Conservation (phyloP, 1,140 invertebrate genomes). For the Philopotamus ludificatus region DNA sequence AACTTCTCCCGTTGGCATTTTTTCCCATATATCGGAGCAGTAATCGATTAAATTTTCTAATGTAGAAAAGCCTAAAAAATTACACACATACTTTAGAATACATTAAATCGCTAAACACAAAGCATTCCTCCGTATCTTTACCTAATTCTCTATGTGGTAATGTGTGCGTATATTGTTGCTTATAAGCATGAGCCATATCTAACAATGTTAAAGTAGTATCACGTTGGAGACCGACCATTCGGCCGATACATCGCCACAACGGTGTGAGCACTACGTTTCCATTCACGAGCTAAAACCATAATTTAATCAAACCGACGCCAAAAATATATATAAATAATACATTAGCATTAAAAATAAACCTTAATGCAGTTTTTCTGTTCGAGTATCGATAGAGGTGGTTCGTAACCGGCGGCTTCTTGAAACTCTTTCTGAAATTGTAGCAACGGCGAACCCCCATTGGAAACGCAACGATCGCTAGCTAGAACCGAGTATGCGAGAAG, state of each 20-base stretch:
- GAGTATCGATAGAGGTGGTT: conserved; percentile 45
- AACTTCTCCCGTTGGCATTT: conserved; percentile 45
- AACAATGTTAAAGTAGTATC: conserved; percentile 43
- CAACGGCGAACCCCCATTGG: conserved; percentile 48
- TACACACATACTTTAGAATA: too few species aligned
- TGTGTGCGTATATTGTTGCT: conserved; percentile 46
- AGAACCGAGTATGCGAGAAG: conserved; percentile 49
- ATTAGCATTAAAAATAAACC: conserved; percentile 12
- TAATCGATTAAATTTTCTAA: conserved; percentile 46
- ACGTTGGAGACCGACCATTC: conserved; percentile 46
- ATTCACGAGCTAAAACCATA: conserved; percentile 38
- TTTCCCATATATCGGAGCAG: conserved; percentile 46
- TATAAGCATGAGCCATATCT: conserved; percentile 46
- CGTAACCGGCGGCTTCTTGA: conserved; percentile 43
- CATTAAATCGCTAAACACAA: not conserved
- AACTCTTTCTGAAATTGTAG: conserved; percentile 51
- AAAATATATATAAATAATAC: not conserved
- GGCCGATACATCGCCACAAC: conserved; percentile 49
- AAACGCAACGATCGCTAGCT: conserved; percentile 49
- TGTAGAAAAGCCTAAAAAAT: conserved; percentile 45
- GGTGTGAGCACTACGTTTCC: conserved; percentile 45
- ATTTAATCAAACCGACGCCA: not conserved
- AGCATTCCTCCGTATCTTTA: conserved; percentile 36
- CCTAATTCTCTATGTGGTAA: conserved; percentile 47
- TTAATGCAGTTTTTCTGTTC: conserved; percentile 44